Percentiles rank a stretch among this genome's conserved stretches.
Evolutionary conservation across 2,888 invertebrate genomes (phyloP).

Genomic region (Penaeus monodon): DNA sequence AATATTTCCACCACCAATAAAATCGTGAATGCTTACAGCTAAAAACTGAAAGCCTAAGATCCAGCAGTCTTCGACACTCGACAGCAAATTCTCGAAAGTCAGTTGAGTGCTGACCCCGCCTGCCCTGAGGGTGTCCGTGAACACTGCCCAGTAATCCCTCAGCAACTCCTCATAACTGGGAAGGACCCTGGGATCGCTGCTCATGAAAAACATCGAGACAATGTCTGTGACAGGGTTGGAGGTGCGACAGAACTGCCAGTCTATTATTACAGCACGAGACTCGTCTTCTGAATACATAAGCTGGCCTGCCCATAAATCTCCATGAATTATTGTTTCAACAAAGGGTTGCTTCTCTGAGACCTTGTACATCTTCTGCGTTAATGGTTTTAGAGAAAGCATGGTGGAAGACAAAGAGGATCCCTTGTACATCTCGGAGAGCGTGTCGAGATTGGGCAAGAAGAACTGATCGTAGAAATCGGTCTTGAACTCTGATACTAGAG

Average conservation of each 20-base stretch:
- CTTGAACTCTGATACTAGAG: conserved; percentile 33
- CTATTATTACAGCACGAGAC: conserved; percentile 45
- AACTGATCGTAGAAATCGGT: conserved; percentile 48
- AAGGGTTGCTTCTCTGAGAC: conserved; percentile 28
- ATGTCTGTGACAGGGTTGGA: conserved; percentile 55
- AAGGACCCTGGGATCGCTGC: conserved; percentile 45
- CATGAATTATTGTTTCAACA: conserved; percentile 56
- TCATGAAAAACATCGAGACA: conserved; percentile 60
- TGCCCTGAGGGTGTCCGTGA: conserved; percentile 26
- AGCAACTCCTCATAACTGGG: conserved; percentile 49
- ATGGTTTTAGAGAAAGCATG: conserved; percentile 36
- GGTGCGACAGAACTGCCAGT: conserved; percentile 60
- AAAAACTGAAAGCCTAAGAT: conserved; percentile 55
- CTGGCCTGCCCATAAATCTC: conserved; percentile 62
- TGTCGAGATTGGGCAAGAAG: conserved; percentile 50
- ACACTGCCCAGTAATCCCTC: conserved; percentile 45
- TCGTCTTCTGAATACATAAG: conserved; percentile 49
- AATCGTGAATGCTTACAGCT: conserved; percentile 60
- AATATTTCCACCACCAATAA: conserved; percentile 53
- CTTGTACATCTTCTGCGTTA: conserved; percentile 33
- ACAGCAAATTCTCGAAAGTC: conserved; percentile 35
- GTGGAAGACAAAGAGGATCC: conserved; percentile 24
- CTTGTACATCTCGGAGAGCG: conserved; percentile 33
- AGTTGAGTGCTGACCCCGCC: not conserved
- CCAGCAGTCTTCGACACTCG: conserved; percentile 53